Evolutionary conservation across 2,113 vertebrate genomes (phyloP), one percentile per base, ranked within the genome.

Genomic region (Tetraodon nigroviridis): DNA sequence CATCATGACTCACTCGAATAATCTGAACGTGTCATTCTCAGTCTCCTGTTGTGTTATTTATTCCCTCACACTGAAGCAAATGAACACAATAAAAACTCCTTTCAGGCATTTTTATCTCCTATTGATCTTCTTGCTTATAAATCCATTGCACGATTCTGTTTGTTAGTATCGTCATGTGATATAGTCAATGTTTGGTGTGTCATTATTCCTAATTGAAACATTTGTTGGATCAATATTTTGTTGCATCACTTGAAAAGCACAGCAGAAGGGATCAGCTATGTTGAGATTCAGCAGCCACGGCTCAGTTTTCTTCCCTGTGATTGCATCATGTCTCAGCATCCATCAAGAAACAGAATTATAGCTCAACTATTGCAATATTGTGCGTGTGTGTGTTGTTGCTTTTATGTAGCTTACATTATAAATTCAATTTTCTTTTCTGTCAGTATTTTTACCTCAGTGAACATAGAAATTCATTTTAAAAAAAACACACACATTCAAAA

Each of bases 1-100:
- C 58, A 13, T 67, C 58, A 63, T 64, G 58, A 81, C 60, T 79
- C 65, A 61, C 46, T 46, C 61, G 57, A 60, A 60, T 73, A 54
- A 74, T 69, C 22, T 44, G 57, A 46, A 46, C 55, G 59, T 56
- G 60, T 73, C 56, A 69, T 73, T 50, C 67, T 60, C 67, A 61
- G 56, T 76, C 69, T 68, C 13, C 69, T 48, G 71, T 61, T 2
- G 1, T 17, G 12, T 8, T 29, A 22, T 73, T 41, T 67, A 71
- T 66, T 51, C 58, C 53, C 22, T 64, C 42, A 21, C 44, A 60
- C 69, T 64, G 58, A 40, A 42, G 54, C 64, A 53, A 40, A 44
- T 32, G 29, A 32, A 10, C 32, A 40, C 40, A 24, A 6, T 8
- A 11, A 37, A 46, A 44, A 57, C 17, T 40, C 41, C 22, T 32